Conservation (phyloP, 1,140 invertebrate genomes). For the Cardiocondyla obscurior region DNA sequence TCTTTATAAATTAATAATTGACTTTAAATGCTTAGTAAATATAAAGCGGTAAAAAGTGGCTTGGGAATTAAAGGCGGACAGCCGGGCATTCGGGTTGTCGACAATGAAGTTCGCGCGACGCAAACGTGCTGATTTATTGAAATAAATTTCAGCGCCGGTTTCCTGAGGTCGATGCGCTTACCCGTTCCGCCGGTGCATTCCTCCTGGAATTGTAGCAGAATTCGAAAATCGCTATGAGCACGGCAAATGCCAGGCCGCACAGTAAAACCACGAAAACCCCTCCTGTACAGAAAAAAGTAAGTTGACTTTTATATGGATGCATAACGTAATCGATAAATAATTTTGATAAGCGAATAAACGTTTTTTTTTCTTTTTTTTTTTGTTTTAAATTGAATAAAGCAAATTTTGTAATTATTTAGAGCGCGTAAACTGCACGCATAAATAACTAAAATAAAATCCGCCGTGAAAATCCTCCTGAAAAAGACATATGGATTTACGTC, state of each 20-base stretch:
- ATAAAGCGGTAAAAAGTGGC: background rate
- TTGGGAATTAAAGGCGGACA: background rate
- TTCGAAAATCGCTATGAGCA: constrained; percentile 91
- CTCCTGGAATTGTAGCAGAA: constrained; percentile 92
- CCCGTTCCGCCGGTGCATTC: constrained; percentile 88
- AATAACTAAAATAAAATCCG: background rate
- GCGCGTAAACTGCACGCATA: too few species aligned
- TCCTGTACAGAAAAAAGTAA: constrained; percentile 81
- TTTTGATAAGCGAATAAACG: background rate
- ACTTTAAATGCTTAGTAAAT: background rate
- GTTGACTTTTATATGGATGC: background rate
- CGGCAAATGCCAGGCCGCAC: constrained; percentile 89
- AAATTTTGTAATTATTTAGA: background rate
- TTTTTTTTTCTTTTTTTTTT: too few species aligned
- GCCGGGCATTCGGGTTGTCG: background rate
- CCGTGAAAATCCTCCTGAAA: background rate
- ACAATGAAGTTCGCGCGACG: constrained; percentile 1
- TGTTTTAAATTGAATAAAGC: background rate
- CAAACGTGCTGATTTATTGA: constrained; percentile 32
- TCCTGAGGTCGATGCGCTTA: constrained; percentile 77
- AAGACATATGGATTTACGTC: background rate
- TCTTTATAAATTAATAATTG: background rate
- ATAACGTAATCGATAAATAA: background rate
- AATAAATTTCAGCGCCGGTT: background rate
- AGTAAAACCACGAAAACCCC: constrained; percentile 97